phyloP scores from a whole-genome alignment of 2,113 vertebrate species.

The Cervus canadensis region DNA sequence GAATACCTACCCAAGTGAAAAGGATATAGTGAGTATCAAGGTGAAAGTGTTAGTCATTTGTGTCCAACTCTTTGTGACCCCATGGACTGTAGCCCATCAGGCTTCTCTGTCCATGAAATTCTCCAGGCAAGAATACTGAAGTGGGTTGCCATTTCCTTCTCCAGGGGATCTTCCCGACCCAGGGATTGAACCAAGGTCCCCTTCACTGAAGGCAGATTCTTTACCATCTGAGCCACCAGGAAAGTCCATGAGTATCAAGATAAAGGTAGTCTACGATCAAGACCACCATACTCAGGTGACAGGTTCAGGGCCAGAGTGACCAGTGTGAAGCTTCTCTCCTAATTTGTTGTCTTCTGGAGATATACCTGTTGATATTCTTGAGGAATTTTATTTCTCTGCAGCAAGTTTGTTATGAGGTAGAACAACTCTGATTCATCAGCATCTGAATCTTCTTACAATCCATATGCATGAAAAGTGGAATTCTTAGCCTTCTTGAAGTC shows the following conservation, averaged over 20 bases:
- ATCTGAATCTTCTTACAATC: not conserved
- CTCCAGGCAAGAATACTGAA: not conserved
- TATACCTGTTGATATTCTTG: not conserved
- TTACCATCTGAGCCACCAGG: not conserved
- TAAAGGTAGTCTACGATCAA: not conserved
- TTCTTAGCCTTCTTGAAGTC: not conserved
- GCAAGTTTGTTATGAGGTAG: not conserved
- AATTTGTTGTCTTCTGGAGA: not conserved
- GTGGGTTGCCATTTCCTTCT: not conserved
- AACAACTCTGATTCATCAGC: not conserved
- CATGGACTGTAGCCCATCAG: not conserved
- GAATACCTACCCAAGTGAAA: not conserved
- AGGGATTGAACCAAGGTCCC: not conserved
- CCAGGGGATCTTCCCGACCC: not conserved
- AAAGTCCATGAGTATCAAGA: not conserved
- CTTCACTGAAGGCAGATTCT: not conserved
- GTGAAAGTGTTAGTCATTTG: not conserved
- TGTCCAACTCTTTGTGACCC: not conserved
- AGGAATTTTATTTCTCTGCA: not conserved
- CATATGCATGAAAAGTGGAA: not conserved
- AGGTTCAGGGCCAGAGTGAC: not conserved
- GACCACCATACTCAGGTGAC: not conserved
- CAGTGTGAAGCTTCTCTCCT: not conserved
- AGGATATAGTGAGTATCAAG: not conserved
- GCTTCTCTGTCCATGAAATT: not conserved